A percentile compares a stretch with the other conserved stretches of the same genome.
phyloP scores from a whole-genome alignment of 2,113 vertebrate genomes.

The Oophaga pumilio region DNA sequence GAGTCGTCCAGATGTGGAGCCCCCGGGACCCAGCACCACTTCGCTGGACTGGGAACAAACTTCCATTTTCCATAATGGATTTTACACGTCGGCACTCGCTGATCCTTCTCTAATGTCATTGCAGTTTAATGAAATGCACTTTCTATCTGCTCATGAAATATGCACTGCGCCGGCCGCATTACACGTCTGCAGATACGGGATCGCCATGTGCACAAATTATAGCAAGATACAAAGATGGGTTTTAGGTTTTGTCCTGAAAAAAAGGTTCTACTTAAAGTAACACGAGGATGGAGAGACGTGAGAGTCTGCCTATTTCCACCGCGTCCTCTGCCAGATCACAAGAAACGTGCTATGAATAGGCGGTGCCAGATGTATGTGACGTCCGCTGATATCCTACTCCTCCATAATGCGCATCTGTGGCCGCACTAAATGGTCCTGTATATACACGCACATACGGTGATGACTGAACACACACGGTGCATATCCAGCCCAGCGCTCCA shows the following conservation, averaged over 20 bases:
- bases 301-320: too few species aligned
- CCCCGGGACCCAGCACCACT: neutral
- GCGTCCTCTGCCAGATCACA: too few species aligned
- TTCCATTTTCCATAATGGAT: slow-evolving; percentile 14
- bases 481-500: neutral
- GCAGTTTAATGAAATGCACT: slow-evolving; percentile 30
- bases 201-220: slow-evolving; percentile 6
- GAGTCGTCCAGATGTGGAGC: neutral
- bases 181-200: neutral
- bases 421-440: too few species aligned
- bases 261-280: neutral
- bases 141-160: slow-evolving; percentile 16
- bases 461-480: neutral
- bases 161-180: neutral
- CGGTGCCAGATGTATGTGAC: too few species aligned
- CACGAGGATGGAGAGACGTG: neutral
- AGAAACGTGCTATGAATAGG: too few species aligned
- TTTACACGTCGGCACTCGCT: neutral
- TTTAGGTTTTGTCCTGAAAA: neutral
- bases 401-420: too few species aligned
- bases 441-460: too few species aligned
- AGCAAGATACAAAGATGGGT: neutral
- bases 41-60: neutral
- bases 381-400: too few species aligned
- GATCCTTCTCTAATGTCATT: slow-evolving; percentile 31